Conservation (phyloP, 2,888 invertebrate genomes). For the Sceliomorpha sp. region DNA sequence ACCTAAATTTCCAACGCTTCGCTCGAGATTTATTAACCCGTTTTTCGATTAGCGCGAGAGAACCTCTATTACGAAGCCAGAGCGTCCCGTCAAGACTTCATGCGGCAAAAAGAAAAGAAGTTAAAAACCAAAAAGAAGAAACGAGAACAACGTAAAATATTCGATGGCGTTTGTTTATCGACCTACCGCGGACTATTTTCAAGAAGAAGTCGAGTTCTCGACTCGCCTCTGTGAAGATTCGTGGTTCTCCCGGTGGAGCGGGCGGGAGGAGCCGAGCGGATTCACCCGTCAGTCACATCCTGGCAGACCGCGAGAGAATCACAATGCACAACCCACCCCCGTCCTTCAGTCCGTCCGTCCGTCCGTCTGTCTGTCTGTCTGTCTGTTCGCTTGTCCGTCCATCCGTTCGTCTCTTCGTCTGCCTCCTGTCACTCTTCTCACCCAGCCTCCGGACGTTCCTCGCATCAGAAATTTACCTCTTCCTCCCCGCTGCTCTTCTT, state of each 20-base stretch:
- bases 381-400: conserved; percentile 68
- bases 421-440: conserved; percentile 73
- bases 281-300: conserved; percentile 79
- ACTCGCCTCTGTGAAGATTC: conserved; percentile 43
- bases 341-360: conserved; percentile 62
- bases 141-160: too few species aligned
- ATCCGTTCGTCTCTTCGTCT: conserved; percentile 75
- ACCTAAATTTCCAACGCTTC: too few species aligned
- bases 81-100: too few species aligned
- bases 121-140: too few species aligned
- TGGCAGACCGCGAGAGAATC: conserved; percentile 62
- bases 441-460: conserved; percentile 70
- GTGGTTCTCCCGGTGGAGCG: conserved; percentile 42
- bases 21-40: too few species aligned
- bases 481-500: conserved; percentile 61
- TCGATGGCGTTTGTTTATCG: conserved; percentile 44
- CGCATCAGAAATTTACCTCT: conserved; percentile 72
- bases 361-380: conserved; percentile 72
- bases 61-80: too few species aligned
- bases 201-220: conserved; percentile 20
- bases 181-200: conserved; percentile 36
- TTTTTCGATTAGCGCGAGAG: too few species aligned
- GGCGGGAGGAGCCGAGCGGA: conserved; percentile 66
- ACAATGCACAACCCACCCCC: conserved; percentile 58
- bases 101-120: too few species aligned